Base-by-base conservation (phyloP, 2,797 vertebrate genomes). In the Rhynchotus rufescens region DNA sequence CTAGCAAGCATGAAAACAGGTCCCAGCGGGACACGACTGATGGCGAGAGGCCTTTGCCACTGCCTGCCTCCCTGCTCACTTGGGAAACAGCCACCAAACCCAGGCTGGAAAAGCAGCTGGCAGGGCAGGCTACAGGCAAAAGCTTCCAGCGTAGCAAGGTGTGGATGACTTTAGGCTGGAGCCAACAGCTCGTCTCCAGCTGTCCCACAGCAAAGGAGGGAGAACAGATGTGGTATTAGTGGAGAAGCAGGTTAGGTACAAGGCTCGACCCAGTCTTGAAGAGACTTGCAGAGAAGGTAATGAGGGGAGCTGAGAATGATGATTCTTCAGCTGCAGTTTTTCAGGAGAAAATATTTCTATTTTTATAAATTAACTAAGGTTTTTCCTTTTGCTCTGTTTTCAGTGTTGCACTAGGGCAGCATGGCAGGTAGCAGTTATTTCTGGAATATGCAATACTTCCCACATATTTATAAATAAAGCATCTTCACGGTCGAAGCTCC, bases 351-450 rank as follows among this genome's bases (percentile, higher is more conserved):
- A 80, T 84, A 92, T 34, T 12, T 88, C 62, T 7, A 30, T 0
- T 90, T 79, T 71, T 4, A 23, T 71, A 69, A 82, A 68, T 25
- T 4, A 12, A 34, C 44, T 1, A 22, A 44, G 36, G 36, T 75
- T 93, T 77, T 15, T 51, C 9, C 25, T 77, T 87, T 61, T 2
- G 11, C 44, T 86, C 30, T 2, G 30, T 62, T 87, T 86, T 57
- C 83, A 79, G 15, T 32, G 17, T 4, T 54, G 30, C 32, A 45
- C 10, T 10, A 4, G 6, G 45, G 66, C 6, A 15, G 54, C 66
- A 36, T 9, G 28, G 40, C 7, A 60, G 76, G 12, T 49, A 86
- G 13, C 7, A 36, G 51, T 56, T 94, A 86, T 93, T 95, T 92
- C 90, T 87, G 44, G 73, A 93, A 86, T 68, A 57, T 4, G 3